phyloP scores from a whole-genome alignment of 2,888 invertebrate species.

The Rosalia funebris region DNA sequence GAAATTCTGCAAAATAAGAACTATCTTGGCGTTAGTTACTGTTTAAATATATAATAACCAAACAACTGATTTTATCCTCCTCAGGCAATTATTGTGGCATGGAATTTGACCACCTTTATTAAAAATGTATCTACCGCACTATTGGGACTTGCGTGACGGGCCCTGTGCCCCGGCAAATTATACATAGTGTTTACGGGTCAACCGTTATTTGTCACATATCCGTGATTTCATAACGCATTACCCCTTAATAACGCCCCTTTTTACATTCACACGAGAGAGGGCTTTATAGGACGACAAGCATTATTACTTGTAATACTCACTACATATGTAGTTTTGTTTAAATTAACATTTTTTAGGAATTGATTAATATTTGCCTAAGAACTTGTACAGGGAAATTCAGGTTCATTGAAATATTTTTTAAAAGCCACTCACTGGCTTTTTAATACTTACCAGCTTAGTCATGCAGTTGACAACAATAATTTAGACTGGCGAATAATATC shows the following conservation, averaged over 20 bases:
- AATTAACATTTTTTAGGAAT: too few species aligned
- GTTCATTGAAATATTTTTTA: too few species aligned
- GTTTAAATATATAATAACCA: neutral
- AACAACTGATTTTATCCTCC: neutral
- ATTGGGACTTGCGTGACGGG: conserved; percentile 53
- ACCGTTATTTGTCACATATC: conserved; percentile 60
- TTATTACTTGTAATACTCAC: too few species aligned
- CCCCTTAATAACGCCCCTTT: conserved; percentile 22
- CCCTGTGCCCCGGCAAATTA: conserved; percentile 58
- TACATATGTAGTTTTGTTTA: too few species aligned
- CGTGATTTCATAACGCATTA: conserved; percentile 57
- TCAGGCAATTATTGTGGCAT: neutral
- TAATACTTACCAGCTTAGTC: too few species aligned
- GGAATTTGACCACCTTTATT: neutral
- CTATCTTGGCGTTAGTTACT: too few species aligned
- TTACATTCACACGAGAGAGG: conserved; percentile 28
- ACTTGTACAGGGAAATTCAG: too few species aligned
- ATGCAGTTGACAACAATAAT: too few species aligned
- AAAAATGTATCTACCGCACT: conserved; percentile 23
- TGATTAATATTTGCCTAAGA: too few species aligned
- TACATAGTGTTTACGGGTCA: conserved; percentile 60
- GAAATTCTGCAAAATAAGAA: too few species aligned
- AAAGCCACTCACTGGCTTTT: too few species aligned
- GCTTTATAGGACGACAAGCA: conserved; percentile 26
- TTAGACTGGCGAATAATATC: too few species aligned